phyloP scores from a whole-genome alignment of 2,888 invertebrate species.

The Morpho deidamia region DNA sequence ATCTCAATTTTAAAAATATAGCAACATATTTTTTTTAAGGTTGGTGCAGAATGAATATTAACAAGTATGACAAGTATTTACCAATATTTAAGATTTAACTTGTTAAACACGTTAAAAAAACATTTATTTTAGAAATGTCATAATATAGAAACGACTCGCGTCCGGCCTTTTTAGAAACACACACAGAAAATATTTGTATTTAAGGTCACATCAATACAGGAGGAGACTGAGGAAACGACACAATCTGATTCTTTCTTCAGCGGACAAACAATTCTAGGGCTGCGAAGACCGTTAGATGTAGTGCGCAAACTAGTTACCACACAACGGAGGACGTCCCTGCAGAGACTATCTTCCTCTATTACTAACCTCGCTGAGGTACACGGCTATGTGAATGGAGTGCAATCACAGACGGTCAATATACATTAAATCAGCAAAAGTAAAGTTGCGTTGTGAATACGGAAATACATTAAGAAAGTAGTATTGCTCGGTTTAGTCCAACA shows the following conservation, averaged over 20 bases:
- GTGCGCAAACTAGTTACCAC: constrained; percentile 73
- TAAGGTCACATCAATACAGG: constrained; percentile 63
- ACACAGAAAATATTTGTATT: constrained; percentile 47
- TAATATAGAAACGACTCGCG: neutral
- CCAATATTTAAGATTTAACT: too few relatives aligned
- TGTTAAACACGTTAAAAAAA: too few relatives aligned
- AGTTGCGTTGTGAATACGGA: too few relatives aligned
- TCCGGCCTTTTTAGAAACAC: neutral
- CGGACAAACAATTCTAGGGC: constrained; percentile 58
- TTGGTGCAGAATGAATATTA: too few relatives aligned
- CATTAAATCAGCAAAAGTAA: too few relatives aligned
- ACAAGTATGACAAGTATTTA: too few relatives aligned
- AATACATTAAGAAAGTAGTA: too few relatives aligned
- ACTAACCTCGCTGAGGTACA: constrained; percentile 75
- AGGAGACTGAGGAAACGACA: constrained; percentile 54
- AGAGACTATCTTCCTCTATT: constrained; percentile 68
- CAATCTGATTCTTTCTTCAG: constrained; percentile 55
- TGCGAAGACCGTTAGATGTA: constrained; percentile 67
- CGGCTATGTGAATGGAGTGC: constrained; percentile 31
- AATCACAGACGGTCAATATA: constrained; percentile 2
- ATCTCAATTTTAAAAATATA: too few relatives aligned
- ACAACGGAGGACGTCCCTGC: constrained; percentile 68
- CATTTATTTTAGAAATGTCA: neutral
- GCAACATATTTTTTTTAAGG: too few relatives aligned
- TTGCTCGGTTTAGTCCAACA: too few relatives aligned